phyloP scores from a whole-genome alignment of 2,888 invertebrate genomes.

The Dolichopus griseipennis region DNA sequence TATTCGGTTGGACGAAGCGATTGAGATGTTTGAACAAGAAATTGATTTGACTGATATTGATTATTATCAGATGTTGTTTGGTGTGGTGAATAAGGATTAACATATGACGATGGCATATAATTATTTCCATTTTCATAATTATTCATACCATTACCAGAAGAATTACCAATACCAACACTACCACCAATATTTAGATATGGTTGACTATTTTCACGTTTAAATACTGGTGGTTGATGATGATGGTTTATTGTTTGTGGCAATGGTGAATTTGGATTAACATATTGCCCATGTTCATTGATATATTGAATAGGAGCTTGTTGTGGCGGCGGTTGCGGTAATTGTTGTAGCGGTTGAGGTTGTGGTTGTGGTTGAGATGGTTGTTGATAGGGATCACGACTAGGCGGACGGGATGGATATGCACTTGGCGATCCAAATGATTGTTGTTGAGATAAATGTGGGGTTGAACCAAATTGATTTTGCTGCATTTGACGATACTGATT shows the following conservation, averaged over 20 bases:
- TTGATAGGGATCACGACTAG: conserved; percentile 41
- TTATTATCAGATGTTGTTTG: conserved; percentile 23
- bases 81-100: conserved; percentile 20
- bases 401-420: conserved; percentile 39
- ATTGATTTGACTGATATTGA: conserved; percentile 27
- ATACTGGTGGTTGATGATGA: conserved; percentile 47
- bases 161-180: conserved; percentile 32
- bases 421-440: conserved; percentile 34
- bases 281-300: conserved; percentile 41
- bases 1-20: conserved; percentile 47
- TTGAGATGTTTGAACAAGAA: conserved; percentile 22
- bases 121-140: conserved; percentile 29
- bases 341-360: conserved; percentile 29
- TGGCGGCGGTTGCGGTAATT: conserved; percentile 24
- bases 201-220: conserved; percentile 46
- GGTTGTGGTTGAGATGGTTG: conserved; percentile 32
- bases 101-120: background rate
- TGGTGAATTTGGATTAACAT: conserved; percentile 35
- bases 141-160: conserved; percentile 18
- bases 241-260: conserved; percentile 43
- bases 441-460: conserved; percentile 39
- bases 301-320: conserved; percentile 42
- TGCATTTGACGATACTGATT: conserved; percentile 39
- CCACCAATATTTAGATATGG: conserved; percentile 32
- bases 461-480: conserved; percentile 39